Percentiles rank a stretch among this genome's conserved stretches.
phyloP scores from a whole-genome alignment of 2,113 vertebrate species.

The Sinocyclocheilus anophthalmus region DNA sequence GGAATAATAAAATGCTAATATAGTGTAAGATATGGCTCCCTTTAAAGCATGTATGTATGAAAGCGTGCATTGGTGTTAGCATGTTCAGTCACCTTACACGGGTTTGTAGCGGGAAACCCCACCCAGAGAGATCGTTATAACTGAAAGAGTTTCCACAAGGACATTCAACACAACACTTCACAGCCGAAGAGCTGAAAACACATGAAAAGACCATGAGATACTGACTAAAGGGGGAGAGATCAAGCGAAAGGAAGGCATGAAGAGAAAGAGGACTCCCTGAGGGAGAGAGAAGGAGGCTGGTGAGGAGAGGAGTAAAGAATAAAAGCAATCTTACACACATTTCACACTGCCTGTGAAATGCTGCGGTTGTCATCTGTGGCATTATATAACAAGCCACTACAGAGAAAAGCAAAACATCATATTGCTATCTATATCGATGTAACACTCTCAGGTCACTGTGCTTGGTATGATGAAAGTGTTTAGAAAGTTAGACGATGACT shows the following conservation, averaged over 20 bases:
- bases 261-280: neutral
- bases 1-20: too few relatives aligned
- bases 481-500: neutral
- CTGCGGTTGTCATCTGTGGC: constrained; percentile 32
- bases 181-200: constrained; percentile 18
- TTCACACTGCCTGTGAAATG: constrained; percentile 40
- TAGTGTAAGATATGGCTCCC: too few relatives aligned
- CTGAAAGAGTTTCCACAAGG: constrained; percentile 4
- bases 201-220: neutral
- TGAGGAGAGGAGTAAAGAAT: constrained; percentile 53
- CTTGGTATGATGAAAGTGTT: neutral
- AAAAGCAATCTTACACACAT: constrained; percentile 49
- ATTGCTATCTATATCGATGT: neutral
- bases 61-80: too few relatives aligned
- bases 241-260: neutral
- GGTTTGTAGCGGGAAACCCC: neutral
- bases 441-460: constrained; percentile 8
- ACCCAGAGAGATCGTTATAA: constrained; percentile 15
- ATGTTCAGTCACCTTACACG: too few relatives aligned
- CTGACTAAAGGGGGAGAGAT: neutral
- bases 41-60: too few relatives aligned
- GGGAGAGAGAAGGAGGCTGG: neutral
- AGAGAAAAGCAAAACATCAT: constrained; percentile 35
- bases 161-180: constrained; percentile 9
- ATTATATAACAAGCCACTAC: constrained; percentile 60